Base-by-base conservation (phyloP, 2,797 vertebrate species). In the Poeciliopsis paucimaculata region DNA sequence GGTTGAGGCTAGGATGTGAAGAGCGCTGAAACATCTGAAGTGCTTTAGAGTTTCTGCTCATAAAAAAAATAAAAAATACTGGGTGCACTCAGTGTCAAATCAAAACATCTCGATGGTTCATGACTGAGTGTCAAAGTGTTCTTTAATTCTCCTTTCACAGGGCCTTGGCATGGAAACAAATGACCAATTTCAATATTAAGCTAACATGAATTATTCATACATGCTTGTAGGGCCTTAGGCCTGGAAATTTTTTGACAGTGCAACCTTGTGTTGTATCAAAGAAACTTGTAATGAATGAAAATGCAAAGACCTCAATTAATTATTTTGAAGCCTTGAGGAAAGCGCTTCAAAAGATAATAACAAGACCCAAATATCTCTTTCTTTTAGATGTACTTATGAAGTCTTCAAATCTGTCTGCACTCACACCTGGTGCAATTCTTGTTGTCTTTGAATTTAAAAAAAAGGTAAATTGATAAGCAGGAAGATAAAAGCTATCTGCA, bases 121-220 rank as follows among this genome's bases (percentile, higher is more conserved):
- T 91, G 82, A 90, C 79, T 75, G 78, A 90, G 83, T 87, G 86
- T 78, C 87, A 86, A 90, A 82, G 84, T 77, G 82, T 90, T 89
- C 78, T 89, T 87, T 85, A 83, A 86, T 85, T 88, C 86, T 85
- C 62, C 81, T 60, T 86, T 90, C 86, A 82, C 76, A 77, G 80
- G 77, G 83, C 70, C 87, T 86, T 92, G 86, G 90, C 85, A 88
- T 76, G 73, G 88, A 92, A 93, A 93, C 89, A 93, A 94, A 92
- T 90, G 87, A 90, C 90, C 91, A 92, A 88, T 94, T 93, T 88
- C 85, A 87, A 88, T 89, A 91, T 93, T 90, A 87, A 93, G 87
- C 78, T 57, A 71, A 15, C 20, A 87, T 94, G 82, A 92, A 94
- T 94, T 89, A 94, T 94, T 91, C 86, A 93, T 86, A 68, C 60